Evolutionary conservation across 2,888 invertebrate species (phyloP), one percentile per base, ranked within the genome.

Genomic region (Parelbella ahira): DNA sequence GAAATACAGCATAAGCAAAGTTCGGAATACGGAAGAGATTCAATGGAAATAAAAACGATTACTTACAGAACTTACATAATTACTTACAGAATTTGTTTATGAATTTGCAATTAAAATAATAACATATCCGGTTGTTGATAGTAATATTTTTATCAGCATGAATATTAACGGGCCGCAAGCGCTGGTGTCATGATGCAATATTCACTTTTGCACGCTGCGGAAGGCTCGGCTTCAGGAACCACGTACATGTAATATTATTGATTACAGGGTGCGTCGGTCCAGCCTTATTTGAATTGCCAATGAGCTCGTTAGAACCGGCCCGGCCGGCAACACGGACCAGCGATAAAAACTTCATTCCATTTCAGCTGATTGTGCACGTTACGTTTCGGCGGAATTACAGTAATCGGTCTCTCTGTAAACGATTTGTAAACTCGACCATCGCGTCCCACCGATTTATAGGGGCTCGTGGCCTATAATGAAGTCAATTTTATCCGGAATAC

Each of bases 161-260:
- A n/a, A n/a, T n/a, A n/a, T n/a, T n/a, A n/a, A n/a, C n/a, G n/a
- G n/a, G n/a, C n/a, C n/a, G n/a, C n/a, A n/a, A n/a, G n/a, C n/a
- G n/a, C n/a, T n/a, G n/a, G n/a, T n/a, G n/a, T n/a, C n/a, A n/a
- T n/a, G 13, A 24, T 34, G 36, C 25, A 36, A n/a, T 25, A 25
- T 25, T 11, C 7, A 19, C 7, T 19, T 18, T 30, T 25, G 15
- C 25, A 36, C 11, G 9, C 25, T 11, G 19, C 2, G 4, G 55
- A 56, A 58, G 60, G 61, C 54, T 62, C 48, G 63, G 64, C 69
- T 80, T 73, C 70, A 76, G 79, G 73, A 79, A 75, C 69, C 82
- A 80, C 81, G 81, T 84, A 81, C 83, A 74, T 80, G 78, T 84
- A 82, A 83, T 86, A 83, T 84, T 84, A 86, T 87, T 86, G 86